These are phyloP conservation scores for Arctopsyche grandis DNA, from an alignment of 1,140 invertebrate species.

Conservation along the genomic window DNA sequence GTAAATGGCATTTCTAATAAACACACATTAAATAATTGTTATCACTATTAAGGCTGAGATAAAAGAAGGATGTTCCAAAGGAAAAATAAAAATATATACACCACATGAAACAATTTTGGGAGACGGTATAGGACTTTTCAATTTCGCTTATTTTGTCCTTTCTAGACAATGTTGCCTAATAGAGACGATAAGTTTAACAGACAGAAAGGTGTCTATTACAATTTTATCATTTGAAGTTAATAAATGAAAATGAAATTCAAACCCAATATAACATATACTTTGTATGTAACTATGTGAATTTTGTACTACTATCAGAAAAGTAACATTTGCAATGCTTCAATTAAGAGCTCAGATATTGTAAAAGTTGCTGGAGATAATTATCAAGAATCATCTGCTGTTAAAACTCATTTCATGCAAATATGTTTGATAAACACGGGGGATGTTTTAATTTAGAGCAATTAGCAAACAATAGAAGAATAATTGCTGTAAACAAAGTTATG, in stretches of 20 bases:
- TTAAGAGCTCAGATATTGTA: too few relatives aligned
- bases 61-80: constrained; percentile 72
- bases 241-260: too few relatives aligned
- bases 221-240: too few relatives aligned
- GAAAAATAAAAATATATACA: constrained; percentile 68
- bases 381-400: background rate
- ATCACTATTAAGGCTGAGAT: constrained; percentile 61
- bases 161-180: constrained; percentile 72
- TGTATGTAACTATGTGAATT: too few relatives aligned
- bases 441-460: constrained; percentile 69
- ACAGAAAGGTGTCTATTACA: background rate
- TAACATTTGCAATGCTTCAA: too few relatives aligned
- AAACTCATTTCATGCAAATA: constrained; percentile 66
- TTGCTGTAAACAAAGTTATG: constrained; percentile 66
- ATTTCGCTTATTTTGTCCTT: constrained; percentile 72
- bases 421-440: constrained; percentile 63
- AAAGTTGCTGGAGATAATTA: too few relatives aligned
- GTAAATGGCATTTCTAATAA: constrained; percentile 24
- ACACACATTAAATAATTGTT: constrained; percentile 45
- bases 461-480: constrained; percentile 69
- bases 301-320: too few relatives aligned
- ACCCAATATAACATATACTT: too few relatives aligned
- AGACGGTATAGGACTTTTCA: constrained; percentile 70
- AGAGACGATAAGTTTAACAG: constrained; percentile 66
- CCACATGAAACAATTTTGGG: constrained; percentile 71